phyloP scores from a whole-genome alignment of 2,113 vertebrate genomes.

The Coptodon rendalli region DNA sequence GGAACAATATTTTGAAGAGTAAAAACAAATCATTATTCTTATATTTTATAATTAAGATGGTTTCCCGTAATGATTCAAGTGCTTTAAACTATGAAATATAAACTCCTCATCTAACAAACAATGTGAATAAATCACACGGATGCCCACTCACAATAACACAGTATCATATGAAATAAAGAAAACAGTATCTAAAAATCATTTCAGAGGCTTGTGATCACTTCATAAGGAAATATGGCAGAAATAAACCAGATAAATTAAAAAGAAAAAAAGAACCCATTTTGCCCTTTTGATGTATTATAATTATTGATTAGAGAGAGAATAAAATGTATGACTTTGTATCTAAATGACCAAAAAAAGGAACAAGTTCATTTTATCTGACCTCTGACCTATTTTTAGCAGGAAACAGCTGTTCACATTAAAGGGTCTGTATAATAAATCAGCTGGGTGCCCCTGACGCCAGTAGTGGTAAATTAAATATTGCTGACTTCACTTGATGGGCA shows the following conservation, averaged over 20 bases:
- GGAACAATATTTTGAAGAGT: not conserved
- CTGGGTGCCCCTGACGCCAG: constrained; percentile 36
- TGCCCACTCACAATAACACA: not conserved
- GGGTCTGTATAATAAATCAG: constrained; percentile 63
- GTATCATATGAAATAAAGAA: not conserved
- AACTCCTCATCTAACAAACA: not conserved
- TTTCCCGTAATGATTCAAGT: not conserved
- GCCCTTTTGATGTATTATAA: not conserved
- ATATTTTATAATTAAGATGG: not conserved
- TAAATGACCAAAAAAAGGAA: constrained; percentile 12
- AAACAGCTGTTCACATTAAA: constrained; percentile 71
- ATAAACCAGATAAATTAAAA: not conserved
- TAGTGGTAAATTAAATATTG: constrained; percentile 63
- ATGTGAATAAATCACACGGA: not conserved
- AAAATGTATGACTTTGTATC: not conserved
- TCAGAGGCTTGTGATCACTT: not conserved
- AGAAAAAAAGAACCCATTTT: not conserved
- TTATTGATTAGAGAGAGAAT: not conserved
- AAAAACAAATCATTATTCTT: not conserved
- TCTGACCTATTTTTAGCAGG: constrained; percentile 66
- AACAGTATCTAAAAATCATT: not conserved
- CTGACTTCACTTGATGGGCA: constrained; percentile 59
- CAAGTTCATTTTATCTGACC: constrained; percentile 59
- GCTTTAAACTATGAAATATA: not conserved
- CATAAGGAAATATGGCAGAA: not conserved